Conservation (phyloP, 1,140 invertebrate species). For the Psilanteris sp. region DNA sequence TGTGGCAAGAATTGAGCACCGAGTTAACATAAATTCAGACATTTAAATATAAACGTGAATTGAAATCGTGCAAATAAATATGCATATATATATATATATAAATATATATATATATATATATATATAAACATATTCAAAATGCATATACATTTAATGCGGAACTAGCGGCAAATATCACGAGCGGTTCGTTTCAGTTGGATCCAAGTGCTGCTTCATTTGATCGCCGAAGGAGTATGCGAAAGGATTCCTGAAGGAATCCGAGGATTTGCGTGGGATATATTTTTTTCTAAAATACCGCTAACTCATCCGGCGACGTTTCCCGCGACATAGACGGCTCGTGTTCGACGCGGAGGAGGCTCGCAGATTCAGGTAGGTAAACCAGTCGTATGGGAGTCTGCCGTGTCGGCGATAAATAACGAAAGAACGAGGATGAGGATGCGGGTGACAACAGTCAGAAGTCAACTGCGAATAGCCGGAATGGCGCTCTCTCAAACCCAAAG, state of each 20-base stretch:
- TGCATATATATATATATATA: too few relatives aligned
- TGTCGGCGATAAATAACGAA: conserved; percentile 63
- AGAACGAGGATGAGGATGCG: conserved; percentile 60
- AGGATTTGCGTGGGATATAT: conserved; percentile 59
- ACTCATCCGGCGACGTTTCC: conserved; percentile 62
- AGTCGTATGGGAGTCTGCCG: conserved; percentile 61
- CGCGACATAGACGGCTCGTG: conserved; percentile 62
- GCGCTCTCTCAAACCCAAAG: conserved; percentile 47
- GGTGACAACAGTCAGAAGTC: conserved; percentile 67
- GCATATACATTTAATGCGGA: too few relatives aligned
- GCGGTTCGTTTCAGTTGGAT: conserved; percentile 36
- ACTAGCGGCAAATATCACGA: too few relatives aligned
- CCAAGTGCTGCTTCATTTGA: conserved; percentile 7
- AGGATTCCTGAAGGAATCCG: conserved; percentile 51
- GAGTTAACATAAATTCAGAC: too few relatives aligned
- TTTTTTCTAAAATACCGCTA: conserved; percentile 62
- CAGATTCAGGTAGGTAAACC: conserved; percentile 65
- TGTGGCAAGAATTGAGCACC: too few relatives aligned
- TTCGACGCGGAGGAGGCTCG: conserved; percentile 63
- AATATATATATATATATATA: too few relatives aligned
- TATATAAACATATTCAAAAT: too few relatives aligned
- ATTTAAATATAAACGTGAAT: too few relatives aligned
- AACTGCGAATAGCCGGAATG: conserved; percentile 55
- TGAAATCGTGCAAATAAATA: too few relatives aligned
- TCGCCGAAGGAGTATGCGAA: conserved; percentile 15